Evolutionary conservation across 2,113 vertebrate genomes (phyloP), one percentile per base, ranked within the genome.

Genomic region (Erythrolamprus reginae): DNA sequence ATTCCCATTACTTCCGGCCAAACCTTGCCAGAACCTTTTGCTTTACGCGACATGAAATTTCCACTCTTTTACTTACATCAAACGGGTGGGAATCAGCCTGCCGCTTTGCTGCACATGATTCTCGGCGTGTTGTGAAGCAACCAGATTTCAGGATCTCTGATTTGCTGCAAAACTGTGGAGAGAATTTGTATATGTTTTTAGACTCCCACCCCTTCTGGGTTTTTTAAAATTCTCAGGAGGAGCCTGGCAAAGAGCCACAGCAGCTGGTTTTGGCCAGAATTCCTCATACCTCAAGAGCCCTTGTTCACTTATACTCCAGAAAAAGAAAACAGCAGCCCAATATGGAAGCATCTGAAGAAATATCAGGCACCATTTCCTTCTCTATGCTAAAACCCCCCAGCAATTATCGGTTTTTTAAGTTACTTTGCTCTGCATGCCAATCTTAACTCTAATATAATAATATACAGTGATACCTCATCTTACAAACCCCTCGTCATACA

Each of bases 221-320:
- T 65, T 10, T 88, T 61, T 4, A 2, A 17, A 58, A 84, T 61
- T 89, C 47, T 61, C 89, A 90, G 50, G 55, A 33, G 6, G 2
- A 61, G 45, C 28, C 10, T 61, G 83, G 82, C 89, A 42, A 84
- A 58, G 8, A 85, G 89, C 82, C 83, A 82, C 23, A 38, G 33
- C 88, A 89, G 88, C 65, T 89, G 88, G 88, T 53, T 82, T 53
- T 89, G 50, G 88, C n/a, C 50, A 85, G 28, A 85, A 90, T 42
- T 21, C 21, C 47, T 33, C 45, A 42, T 65, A 48, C 47, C 83
- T 55, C 82, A 61, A 85, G 89, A 84, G n/a, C 19, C 55, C 12
- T 85, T 85, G 48, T 82, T 82, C 51, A 42, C 50, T 45, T 53
- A 24, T 38, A 24, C 47, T 50, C 70, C n/a, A 19, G 82, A 51